Evolutionary conservation across 2,888 invertebrate species (phyloP).

Genomic region (Nephrotoma flavescens): DNA sequence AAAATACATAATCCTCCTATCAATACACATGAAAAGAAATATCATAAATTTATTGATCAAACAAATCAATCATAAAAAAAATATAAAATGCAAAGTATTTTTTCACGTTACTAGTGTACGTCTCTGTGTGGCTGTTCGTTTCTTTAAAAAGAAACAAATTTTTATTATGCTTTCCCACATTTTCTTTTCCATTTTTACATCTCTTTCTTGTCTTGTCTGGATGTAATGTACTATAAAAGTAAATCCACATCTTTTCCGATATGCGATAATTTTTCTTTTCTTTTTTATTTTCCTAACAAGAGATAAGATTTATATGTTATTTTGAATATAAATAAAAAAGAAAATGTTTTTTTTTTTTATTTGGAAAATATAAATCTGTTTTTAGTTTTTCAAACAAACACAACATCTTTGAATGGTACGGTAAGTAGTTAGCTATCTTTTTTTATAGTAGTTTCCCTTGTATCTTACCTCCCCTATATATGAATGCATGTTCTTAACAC

Average conservation of each 20-base stretch:
- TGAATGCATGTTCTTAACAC: not conserved
- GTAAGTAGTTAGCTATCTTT: not conserved
- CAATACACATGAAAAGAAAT: not conserved
- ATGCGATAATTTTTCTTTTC: not conserved
- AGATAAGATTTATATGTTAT: not conserved
- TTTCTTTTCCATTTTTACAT: not conserved
- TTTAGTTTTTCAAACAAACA: not conserved
- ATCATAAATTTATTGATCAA: not conserved
- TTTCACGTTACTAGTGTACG: not conserved
- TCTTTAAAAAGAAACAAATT: not conserved
- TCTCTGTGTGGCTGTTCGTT: not conserved
- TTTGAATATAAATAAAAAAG: not conserved
- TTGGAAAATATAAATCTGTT: not conserved
- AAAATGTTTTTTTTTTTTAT: not conserved
- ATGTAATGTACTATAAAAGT: not conserved
- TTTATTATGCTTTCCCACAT: not conserved
- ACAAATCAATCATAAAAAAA: not conserved
- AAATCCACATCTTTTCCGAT: not conserved
- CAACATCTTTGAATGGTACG: not conserved
- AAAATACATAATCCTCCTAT: not conserved
- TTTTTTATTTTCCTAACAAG: not conserved
- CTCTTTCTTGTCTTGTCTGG: not conserved
- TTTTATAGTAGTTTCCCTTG: not conserved
- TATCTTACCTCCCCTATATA: not conserved
- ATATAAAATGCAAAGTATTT: not conserved